Evolutionary conservation across 92 coral and sea anemone genomes (phyloP).

Genomic region (Scolanthus callimorphus): DNA sequence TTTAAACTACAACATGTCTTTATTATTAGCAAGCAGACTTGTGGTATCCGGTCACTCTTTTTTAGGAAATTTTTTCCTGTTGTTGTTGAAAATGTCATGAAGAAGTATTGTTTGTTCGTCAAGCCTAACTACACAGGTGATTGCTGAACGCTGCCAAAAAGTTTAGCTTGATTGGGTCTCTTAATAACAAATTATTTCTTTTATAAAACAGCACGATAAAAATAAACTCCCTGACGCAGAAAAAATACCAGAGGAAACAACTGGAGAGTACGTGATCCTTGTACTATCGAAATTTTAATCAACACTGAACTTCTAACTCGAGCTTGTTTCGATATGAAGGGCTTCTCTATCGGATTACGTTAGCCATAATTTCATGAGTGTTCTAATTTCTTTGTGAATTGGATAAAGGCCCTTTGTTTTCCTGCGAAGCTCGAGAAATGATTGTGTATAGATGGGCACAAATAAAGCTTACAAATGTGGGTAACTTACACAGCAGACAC

Average conservation of each 20-base stretch:
- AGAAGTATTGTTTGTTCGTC: neutral
- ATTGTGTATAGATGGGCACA: neutral
- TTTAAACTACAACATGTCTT: too few species aligned
- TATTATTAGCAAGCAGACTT: too few species aligned
- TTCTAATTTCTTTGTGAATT: neutral
- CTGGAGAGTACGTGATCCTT: too few species aligned
- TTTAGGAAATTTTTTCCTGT: neutral
- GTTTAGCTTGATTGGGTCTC: neutral
- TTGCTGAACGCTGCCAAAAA: neutral
- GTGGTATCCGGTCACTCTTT: neutral
- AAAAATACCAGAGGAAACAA: too few species aligned
- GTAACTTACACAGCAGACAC: conserved; percentile 1
- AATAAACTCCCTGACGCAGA: too few species aligned
- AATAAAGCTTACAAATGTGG: too few species aligned
- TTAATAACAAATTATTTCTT: neutral
- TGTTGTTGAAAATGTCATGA: neutral
- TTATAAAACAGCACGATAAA: too few species aligned
- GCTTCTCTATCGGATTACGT: neutral
- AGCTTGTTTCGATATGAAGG: too few species aligned
- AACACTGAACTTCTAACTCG: too few species aligned
- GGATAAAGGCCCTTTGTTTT: conserved; percentile 1
- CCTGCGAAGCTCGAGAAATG: neutral
- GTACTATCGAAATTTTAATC: too few species aligned
- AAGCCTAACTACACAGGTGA: neutral
- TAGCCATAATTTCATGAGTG: neutral